Percentiles rank a stretch among this genome's conserved stretches.
Conservation (phyloP, 2,113 vertebrate species). For the Caretta caretta region DNA sequence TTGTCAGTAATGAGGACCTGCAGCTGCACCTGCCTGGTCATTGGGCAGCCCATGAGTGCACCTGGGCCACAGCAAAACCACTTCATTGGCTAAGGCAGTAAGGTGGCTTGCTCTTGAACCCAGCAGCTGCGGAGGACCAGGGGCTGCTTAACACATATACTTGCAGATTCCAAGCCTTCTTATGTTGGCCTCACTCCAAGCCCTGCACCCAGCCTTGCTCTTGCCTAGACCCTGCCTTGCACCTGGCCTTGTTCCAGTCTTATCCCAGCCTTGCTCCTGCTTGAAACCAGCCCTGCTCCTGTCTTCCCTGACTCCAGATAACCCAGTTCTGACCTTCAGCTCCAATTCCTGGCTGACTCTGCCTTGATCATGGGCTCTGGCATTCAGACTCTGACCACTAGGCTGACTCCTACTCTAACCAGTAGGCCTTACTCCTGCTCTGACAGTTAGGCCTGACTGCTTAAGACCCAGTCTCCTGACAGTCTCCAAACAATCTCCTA, state of each 20-base stretch:
- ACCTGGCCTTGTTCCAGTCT: neutral
- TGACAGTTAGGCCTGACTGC: neutral
- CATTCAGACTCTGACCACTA: neutral
- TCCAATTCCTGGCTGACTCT: neutral
- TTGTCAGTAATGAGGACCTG: neutral
- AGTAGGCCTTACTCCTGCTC: neutral
- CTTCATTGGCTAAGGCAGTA: neutral
- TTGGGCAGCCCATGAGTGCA: neutral
- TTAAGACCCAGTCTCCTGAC: neutral
- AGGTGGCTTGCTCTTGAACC: too few species aligned
- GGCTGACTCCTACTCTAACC: too few species aligned
- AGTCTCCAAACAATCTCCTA: conserved; percentile 27
- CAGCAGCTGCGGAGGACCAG: too few species aligned
- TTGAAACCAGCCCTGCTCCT: neutral
- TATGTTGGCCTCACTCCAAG: neutral
- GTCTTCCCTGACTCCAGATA: neutral
- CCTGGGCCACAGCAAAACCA: neutral
- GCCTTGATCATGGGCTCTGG: neutral
- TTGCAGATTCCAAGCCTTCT: neutral
- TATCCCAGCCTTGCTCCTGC: neutral
- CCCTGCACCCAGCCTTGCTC: neutral
- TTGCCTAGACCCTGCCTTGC: neutral
- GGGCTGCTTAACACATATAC: too few species aligned
- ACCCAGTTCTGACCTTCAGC: neutral
- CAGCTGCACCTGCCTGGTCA: rapidly evolving